Base-by-base conservation (phyloP, 92 coral and sea anemone genomes). In the Actinernus sp. region DNA sequence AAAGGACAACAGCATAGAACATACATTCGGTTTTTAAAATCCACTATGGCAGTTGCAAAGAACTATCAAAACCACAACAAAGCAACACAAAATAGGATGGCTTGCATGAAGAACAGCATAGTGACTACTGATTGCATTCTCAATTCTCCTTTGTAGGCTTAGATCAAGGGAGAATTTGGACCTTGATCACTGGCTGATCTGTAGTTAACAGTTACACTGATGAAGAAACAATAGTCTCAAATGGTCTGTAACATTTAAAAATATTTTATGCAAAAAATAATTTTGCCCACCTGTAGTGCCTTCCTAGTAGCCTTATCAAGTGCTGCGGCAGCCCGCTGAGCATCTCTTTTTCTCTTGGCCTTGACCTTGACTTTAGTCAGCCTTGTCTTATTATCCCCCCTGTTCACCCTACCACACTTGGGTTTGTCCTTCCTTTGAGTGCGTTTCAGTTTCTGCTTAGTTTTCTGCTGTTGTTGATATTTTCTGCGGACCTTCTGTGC, bases 271-370 rank as follows among this genome's bases (percentile, higher is more conserved):
- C 41, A 34, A 34, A 34, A 6, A 34, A 34, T 34, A 14, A 34
- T 14, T 8, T 4, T 26, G 1, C 12, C 9, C 26, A 90, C 97
- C 89, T 90, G 88, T 11, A 94, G 62, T 1, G 98, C 98, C 10
- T 82, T 81, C 58, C 79, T 84, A 0, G 98, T 94, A 5, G 98
- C 98, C 51, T 83, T 74, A 18, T 94, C 97, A 63, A 94, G 74
- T 0, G 98, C 98, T 50, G 91, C 87, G 16, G 65, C 98, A 2
- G 98, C 98, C 36, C 58, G 61, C 5, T 74, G 49, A 9, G 52
- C 72, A 26, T 70, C 71, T 26, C 71, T 59, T 31, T 29, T 78
- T 41, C 49, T 78, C 52, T 62, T 74, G 22, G 54, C 73, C 67
- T 86, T 93, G 19, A 65, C 68, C 39, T 83, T 84, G 5, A 76